Base-by-base conservation (phyloP, 1,140 invertebrate species). In the Samia ricini region DNA sequence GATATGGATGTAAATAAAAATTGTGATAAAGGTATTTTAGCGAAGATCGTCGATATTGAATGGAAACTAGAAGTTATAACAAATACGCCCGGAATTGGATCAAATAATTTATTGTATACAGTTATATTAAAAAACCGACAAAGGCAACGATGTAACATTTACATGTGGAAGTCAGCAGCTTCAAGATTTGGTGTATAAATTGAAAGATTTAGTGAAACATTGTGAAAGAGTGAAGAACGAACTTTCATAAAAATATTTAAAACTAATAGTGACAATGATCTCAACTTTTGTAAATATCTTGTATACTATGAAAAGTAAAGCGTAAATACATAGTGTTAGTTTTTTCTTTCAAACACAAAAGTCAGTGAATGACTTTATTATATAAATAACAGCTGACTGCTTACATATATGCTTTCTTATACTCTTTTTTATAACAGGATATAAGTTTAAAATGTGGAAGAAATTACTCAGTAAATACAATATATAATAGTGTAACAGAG, bases 151-250 rank as follows among this genome's bases (percentile, higher is more conserved):
- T 74, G 67, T 94, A 36, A 85, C 88, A 49, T 94, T 94, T 74
- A 91, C 89, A 2, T 94, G 93, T 74, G 92, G 91, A 19, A 88
- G 91, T 20, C 92, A 93, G 60, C 92, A 94, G 72, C 74, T 95
- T 48, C 93, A 94, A 84, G 94, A 95, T 81, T 81, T 95, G 60
- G 91, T 94, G 49, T 92, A 92, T 62, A 94, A 94, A 80, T 79
- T 95, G 10, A 94, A 94, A 82, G 93, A 94, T 76, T 88, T 92
- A 23, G 85, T 92, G 42, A 81, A 91, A 74, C 93, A 94, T 79
- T 91, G 93, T 71, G 93, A 94, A 72, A 93, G 91, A 58, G 63
- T 84, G 52, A 88, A 87, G 75, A 81, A 42, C 67, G 81, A 88
- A 74, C 64, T 85, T 23, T 61, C 66, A 50, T 55, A 23, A 61